Evolutionary conservation across 2,888 invertebrate genomes (phyloP), one percentile per base, ranked within the genome.

Genomic region (Dynastes tityus): DNA sequence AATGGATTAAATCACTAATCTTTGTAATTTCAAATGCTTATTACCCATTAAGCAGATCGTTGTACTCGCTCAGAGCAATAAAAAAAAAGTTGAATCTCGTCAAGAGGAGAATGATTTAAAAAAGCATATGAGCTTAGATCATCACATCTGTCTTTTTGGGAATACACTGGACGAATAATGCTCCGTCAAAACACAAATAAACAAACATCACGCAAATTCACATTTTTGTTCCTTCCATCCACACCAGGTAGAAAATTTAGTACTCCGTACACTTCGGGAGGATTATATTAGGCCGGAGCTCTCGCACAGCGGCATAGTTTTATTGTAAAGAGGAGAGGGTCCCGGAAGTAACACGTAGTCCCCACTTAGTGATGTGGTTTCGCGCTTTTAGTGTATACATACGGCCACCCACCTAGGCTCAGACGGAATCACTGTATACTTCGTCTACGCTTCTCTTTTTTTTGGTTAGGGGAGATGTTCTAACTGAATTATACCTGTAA

Each of bases 331-430:
- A 83, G 80, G 58, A 83, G 80, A 81, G 80, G 79, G 80, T 80
- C 80, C 83, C 83, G 84, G 84, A 84, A 84, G 83, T 84, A 84
- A 83, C 83, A 83, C 82, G 76, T 79, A 79, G 77, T 74, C 78
- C 80, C 79, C 79, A 81, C 81, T 83, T 82, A 82, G 81, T 79
- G 81, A 80, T 83, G 82, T 80, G 83, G 82, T 82, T 83, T 83
- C 80, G 82, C 82, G 81, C 82, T 82, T 82, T 79, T 77, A 76
- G 68, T 76, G 65, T 61, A 32, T 65, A 45, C 55, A 64, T 45
- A 79, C 70, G 80, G 55, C 82, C 82, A 82, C 82, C 82, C 81
- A 82, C 75, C 71, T 61, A 74, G 71, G 71, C 37, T 8, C 11
- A 45, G 63, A 61, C 63, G 63, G 73, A 40, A 61, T 58, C 73